Evolutionary conservation across 2,113 vertebrate species (phyloP).

Genomic region (Prinia subflava): DNA sequence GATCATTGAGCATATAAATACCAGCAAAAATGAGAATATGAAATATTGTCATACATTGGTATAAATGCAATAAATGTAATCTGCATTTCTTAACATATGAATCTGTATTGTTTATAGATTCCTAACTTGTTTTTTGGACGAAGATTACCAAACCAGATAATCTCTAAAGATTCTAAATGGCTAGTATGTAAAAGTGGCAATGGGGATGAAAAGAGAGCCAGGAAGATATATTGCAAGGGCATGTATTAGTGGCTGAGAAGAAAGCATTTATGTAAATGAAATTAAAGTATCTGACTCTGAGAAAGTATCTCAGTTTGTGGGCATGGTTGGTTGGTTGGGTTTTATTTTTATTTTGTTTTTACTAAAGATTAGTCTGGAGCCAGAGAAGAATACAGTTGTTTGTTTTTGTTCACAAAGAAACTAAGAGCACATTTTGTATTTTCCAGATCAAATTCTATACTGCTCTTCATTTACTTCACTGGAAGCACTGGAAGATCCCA

Average conservation of each 20-base stretch:
- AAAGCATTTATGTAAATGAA: not conserved
- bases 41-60: not conserved
- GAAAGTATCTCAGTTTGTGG: not conserved
- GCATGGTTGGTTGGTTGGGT: fast-evolving
- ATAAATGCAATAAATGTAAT: not conserved
- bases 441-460: not conserved
- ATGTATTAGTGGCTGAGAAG: not conserved
- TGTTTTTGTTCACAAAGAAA: not conserved
- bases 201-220: not conserved
- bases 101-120: not conserved
- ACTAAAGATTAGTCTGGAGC: not conserved
- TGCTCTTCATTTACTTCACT: not conserved
- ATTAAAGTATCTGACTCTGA: not conserved
- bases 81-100: not conserved
- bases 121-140: not conserved
- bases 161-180: not conserved
- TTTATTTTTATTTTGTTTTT: not conserved
- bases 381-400: not conserved
- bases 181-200: not conserved
- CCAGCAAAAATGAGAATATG: not conserved
- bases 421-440: not conserved
- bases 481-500: not conserved
- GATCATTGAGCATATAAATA: not conserved
- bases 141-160: not conserved
- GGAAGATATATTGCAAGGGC: not conserved